Base-by-base conservation (phyloP, 2,113 vertebrate genomes). In the Pogonocichla stellata region DNA sequence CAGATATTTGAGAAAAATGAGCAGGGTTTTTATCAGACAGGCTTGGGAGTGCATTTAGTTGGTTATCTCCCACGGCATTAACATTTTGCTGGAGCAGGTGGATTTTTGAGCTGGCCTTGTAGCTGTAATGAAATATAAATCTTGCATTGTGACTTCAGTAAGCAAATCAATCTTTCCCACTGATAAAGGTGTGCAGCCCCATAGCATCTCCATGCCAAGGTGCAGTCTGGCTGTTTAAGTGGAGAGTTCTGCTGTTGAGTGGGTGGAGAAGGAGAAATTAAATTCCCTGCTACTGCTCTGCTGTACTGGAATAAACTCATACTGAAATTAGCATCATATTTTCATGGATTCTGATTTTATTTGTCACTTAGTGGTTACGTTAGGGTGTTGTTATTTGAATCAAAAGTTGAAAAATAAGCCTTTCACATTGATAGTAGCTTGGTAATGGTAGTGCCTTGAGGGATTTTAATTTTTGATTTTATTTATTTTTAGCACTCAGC, bases 51-150 rank as follows among this genome's bases (percentile, higher is more conserved):
- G 33, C 29, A 22, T 88, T 86, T 92, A 58, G 43, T 86, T 94
- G 74, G 74, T 96, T 88, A 65, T 67, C 82, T 86, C 89, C 54
- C 48, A 64, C 10, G 8, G 56, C 79, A 78, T 95, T 90, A 62
- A 51, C 80, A 83, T 93, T 94, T 78, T 90, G 90, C 94, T 80
- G 61, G 60, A 83, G 90, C 71, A 67, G 56, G 75, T 86, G 72
- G 65, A 84, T 90, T 90, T 90, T 91, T 51, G 72, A 75, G 48
- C 48, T 94, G 94, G 51, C 92, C 88, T 96, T 74, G 88, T 83
- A 92, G 48, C 82, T 67, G 12, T 69, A 64, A 95, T 80, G 82
- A 78, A 90, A 74, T 54, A 86, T 79, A 94, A 93, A 93, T 94
- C 90, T 92, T 67, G 7, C 29, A 22, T 71, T 86, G 57, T 91